Percentiles rank a stretch among this genome's conserved stretches.
Conservation (phyloP, 23 tunicate genomes). For the Halocynthia aurantium region DNA sequence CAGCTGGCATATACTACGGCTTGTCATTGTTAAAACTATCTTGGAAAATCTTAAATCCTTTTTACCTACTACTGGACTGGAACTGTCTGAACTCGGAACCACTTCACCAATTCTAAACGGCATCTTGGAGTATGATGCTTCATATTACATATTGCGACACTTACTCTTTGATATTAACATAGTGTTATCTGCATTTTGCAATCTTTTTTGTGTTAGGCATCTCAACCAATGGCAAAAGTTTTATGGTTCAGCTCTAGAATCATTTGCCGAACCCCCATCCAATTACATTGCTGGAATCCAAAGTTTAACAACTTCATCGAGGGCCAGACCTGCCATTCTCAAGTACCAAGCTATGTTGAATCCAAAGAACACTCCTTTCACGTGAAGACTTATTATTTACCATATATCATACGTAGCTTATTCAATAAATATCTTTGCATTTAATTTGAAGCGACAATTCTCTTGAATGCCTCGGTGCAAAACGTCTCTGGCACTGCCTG, state of each 20-base stretch:
- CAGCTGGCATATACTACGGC: constrained; percentile 64
- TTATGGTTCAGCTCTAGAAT: constrained; percentile 30
- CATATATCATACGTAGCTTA: too few relatives aligned
- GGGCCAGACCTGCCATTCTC: constrained; percentile 54
- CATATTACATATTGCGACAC: not conserved
- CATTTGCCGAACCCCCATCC: constrained; percentile 11
- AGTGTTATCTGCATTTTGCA: too few relatives aligned
- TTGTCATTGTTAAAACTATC: constrained; percentile 35
- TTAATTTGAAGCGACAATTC: not conserved
- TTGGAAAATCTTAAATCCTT: constrained; percentile 41
- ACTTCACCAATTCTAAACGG: constrained; percentile 52
- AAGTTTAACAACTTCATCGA: not conserved
- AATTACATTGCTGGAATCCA: constrained; percentile 12
- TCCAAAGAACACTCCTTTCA: constrained; percentile 72
- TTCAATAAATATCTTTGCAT: too few relatives aligned
- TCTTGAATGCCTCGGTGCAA: constrained; percentile 21
- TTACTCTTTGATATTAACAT: too few relatives aligned
- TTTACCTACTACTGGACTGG: constrained; percentile 64
- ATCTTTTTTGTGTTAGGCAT: constrained; percentile 5
- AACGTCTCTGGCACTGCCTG: constrained; percentile 69
- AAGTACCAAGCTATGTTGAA: constrained; percentile 70
- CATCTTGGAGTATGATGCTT: constrained; percentile 9
- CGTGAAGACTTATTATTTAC: not conserved
- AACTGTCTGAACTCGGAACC: constrained; percentile 54
- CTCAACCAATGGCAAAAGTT: constrained; percentile 51